Base-by-base conservation (phyloP, 2,888 invertebrate species). In the Diabrotica balteata region DNA sequence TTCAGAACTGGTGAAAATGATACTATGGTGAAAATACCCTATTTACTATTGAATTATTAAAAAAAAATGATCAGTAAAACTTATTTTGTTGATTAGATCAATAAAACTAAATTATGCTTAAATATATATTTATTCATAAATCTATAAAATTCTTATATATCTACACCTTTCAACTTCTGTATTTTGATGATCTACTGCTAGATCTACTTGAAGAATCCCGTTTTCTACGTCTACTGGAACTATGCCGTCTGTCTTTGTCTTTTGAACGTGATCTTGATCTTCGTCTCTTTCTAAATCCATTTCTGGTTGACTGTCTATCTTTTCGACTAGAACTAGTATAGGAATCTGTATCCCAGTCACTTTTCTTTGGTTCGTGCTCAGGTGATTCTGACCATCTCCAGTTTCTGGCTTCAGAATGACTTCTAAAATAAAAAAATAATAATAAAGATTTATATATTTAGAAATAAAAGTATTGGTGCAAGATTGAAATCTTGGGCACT, bases 321-420 rank as follows among this genome's bases (percentile, higher is more conserved):
- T 17, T 44, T 5, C 10, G 11, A 46, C 52, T 58, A 45, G 32
- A 59, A 50, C 49, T 68, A 32, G 64, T 44, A 46, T 55, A n/a
- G 7, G 22, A 11, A 53, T 62, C 62, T 3, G 44, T 59, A 44
- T 68, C 68, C 68, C 68, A 68, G 52, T 62, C 61, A 44, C 11
- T 22, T 42, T 44, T 11, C 45, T 52, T 53, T 70, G 74, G 67
- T 65, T 75, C 57, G 59, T 72, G 75, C 73, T 92, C 92, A 0
- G 93, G 93, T 52, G 92, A 92, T 79, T 91, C 91, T 0, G 93
- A 93, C 93, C 93, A 93, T 71, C 92, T 86, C 92, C 92, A 93
- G 64, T 87, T 84, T 43, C 83, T 80, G 46, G 75, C 75, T 22
- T 83, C 82, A 0, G 81, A 76, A 83, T 70, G 80, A 81, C 70